Evolutionary conservation across 2,113 vertebrate species (phyloP), one percentile per base, ranked within the genome.

Genomic region (Bufo bufo): DNA sequence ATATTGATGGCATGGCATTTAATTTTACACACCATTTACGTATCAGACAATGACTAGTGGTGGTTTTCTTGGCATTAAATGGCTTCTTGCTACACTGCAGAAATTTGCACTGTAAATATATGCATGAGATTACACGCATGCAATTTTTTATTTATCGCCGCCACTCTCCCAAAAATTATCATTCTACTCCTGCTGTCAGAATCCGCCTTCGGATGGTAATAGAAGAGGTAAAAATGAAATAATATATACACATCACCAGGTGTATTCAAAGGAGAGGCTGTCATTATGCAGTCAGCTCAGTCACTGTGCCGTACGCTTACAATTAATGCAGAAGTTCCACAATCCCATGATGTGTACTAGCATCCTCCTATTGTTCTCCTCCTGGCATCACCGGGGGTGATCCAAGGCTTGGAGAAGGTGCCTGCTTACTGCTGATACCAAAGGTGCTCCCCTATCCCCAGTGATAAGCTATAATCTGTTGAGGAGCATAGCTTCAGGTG

Each of bases 221-320:
- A 66, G 61, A n/a, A 69, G 19, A 50, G 20, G 50, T 14, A 47
- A 83, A 83, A 65, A 52, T 83, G 81, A 20, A 69, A 52, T 77
- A 77, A 77, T 77, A 82, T 82, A 69, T 83, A 69, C 81, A 69
- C 45, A 23, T 83, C 59, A 66, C 79, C 81, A 83, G 61, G 58
- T 83, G 81, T 83, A 47, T 50, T 23, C 45, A 69, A 66, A 82
- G 61, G 45, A 83, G 43, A 52, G 33, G 33, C 61, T 65, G 80
- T 13, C 65, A 66, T 82, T 82, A 83, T 83, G 81, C 61, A 66
- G 61, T 6, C 81, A 33, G 61, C 81, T 50, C 61, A 82, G 63
- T 63, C 79, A 59, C 58, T 11, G 33, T 63, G 79, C 56, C 33
- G 50, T 58, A 58, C 77, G 20, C 13, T 13, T 82, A 63, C 59